These are phyloP conservation scores for Eulemur albifrons DNA, from an alignment of 2,797 vertebrate species.

Conservation along the genomic window DNA sequence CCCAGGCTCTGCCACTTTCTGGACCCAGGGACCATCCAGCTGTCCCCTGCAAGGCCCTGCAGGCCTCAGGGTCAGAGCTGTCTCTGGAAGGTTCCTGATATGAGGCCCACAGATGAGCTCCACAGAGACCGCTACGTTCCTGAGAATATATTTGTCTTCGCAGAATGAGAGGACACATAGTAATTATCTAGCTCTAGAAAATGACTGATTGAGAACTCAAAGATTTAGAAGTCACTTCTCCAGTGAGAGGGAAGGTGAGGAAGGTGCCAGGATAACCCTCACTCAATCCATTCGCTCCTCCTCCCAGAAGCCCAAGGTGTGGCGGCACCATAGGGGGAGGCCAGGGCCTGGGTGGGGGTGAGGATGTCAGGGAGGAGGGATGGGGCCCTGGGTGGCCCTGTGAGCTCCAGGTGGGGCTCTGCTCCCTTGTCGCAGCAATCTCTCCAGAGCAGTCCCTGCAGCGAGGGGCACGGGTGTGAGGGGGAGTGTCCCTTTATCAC, in stretches of 20 bases:
- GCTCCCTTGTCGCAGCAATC: neutral
- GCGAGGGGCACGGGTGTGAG: neutral
- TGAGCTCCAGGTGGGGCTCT: neutral
- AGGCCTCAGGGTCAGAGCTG: neutral
- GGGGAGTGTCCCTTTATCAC: neutral
- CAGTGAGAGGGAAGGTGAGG: neutral
- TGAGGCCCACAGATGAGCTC: neutral
- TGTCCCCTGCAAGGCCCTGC: neutral
- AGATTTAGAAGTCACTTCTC: neutral
- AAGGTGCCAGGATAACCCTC: neutral
- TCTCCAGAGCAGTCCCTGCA: neutral
- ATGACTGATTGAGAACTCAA: neutral
- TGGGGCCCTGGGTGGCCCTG: fast-evolving
- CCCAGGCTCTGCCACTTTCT: neutral
- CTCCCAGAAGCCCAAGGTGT: neutral
- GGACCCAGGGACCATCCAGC: fast-evolving
- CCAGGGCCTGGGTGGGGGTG: neutral
- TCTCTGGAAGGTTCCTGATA: neutral
- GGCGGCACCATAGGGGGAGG: neutral
- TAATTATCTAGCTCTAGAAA: neutral
- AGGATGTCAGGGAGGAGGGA: neutral
- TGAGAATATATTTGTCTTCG: neutral
- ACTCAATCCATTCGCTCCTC: neutral
- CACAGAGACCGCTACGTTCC: neutral
- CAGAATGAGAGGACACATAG: neutral